Conservation (phyloP, 2,113 vertebrate genomes). For the Suncus etruscus region DNA sequence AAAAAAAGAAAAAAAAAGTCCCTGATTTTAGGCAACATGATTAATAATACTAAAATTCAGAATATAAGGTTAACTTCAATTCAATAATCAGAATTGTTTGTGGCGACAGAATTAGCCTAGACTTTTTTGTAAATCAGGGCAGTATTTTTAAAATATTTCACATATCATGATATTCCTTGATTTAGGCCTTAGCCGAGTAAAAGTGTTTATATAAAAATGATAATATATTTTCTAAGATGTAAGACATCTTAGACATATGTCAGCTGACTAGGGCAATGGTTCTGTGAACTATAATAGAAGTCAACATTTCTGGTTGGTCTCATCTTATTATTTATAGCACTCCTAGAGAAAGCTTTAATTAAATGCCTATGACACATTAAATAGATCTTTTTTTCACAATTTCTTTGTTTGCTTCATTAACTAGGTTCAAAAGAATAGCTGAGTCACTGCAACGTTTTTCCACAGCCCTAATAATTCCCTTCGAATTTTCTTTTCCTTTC, state of each 20-base stretch:
- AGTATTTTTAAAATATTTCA: neutral
- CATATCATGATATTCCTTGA: neutral
- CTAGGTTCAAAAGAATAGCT: neutral
- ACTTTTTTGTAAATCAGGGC: neutral
- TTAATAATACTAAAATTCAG: neutral
- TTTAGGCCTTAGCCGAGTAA: neutral
- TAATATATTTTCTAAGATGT: neutral
- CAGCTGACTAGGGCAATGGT: neutral
- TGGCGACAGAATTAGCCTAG: neutral
- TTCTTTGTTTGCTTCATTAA: slow-evolving; percentile 15
- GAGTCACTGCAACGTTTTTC: neutral
- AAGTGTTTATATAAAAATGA: neutral
- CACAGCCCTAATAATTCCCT: neutral
- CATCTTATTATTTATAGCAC: neutral
- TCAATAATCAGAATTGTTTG: neutral
- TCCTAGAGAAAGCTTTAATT: neutral
- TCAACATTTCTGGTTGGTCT: neutral
- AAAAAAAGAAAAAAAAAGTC: neutral
- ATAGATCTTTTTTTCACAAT: neutral
- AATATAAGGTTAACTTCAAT: neutral
- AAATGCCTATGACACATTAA: neutral
- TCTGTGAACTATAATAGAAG: neutral
- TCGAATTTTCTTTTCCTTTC: neutral
- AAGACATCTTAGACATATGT: neutral
- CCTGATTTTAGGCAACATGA: neutral